Evolutionary conservation across 2,797 vertebrate species (phyloP).

Genomic region (Phrynocephalus guinanensis): DNA sequence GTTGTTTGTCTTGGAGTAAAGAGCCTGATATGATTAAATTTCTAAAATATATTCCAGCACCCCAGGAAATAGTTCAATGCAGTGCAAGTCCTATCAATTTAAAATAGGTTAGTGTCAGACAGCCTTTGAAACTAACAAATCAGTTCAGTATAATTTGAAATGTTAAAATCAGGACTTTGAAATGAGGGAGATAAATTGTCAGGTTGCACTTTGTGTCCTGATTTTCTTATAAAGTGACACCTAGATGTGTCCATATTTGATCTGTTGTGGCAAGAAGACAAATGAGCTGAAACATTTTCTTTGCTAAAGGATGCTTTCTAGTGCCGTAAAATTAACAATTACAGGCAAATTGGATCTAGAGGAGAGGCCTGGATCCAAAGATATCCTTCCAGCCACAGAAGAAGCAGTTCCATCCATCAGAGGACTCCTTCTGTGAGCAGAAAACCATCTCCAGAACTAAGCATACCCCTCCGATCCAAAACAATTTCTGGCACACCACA

Average conservation of each 20-base stretch:
- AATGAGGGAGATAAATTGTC: constrained; percentile 47
- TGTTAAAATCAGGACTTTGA: constrained; percentile 64
- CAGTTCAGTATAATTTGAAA: constrained; percentile 62
- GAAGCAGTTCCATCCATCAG: neutral
- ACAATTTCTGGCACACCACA: neutral
- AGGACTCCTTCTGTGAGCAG: neutral
- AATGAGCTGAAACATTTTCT: constrained; percentile 44
- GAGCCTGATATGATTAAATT: constrained; percentile 60
- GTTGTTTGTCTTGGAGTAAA: constrained; percentile 64
- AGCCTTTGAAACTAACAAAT: constrained; percentile 65
- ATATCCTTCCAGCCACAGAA: neutral
- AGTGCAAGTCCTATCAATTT: constrained; percentile 65
- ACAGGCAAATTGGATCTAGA: neutral
- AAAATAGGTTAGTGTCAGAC: constrained; percentile 67
- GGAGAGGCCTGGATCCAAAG: neutral
- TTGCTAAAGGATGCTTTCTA: constrained; percentile 34
- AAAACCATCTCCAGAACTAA: neutral
- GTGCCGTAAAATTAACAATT: constrained; percentile 40
- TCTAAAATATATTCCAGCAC: constrained; percentile 66
- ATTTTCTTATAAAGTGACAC: constrained; percentile 58
- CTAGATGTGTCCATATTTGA: constrained; percentile 47
- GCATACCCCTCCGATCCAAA: neutral
- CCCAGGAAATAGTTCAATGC: constrained; percentile 62
- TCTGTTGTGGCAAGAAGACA: constrained; percentile 52
- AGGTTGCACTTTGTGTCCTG: constrained; percentile 49